phyloP scores from a whole-genome alignment of 2,888 invertebrate species.

The Lepidochrysops patricia region DNA sequence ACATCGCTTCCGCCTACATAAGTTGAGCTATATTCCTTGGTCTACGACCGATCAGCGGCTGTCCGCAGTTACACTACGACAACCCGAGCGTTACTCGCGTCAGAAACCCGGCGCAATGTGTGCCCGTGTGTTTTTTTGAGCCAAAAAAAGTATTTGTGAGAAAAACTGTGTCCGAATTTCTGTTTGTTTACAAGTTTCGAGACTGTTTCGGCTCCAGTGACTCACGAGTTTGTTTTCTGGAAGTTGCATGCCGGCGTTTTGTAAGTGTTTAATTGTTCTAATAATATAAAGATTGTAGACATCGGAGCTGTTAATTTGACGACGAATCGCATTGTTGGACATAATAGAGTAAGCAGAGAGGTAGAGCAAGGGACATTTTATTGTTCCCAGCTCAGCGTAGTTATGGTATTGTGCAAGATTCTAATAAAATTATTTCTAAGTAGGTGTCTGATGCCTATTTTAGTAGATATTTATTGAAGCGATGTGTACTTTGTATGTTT shows the following conservation, averaged over 20 bases:
- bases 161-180: constrained; percentile 20
- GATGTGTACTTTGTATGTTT: neutral
- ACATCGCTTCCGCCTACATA: constrained; percentile 25
- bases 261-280: constrained; percentile 28
- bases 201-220: constrained; percentile 16
- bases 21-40: constrained; percentile 21
- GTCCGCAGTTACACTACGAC: constrained; percentile 25
- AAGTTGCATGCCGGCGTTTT: constrained; percentile 22
- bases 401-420: neutral
- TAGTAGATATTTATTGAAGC: neutral
- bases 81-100: constrained; percentile 21
- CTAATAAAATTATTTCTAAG: neutral
- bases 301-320: neutral
- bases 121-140: constrained; percentile 24
- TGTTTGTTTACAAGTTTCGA: constrained; percentile 21
- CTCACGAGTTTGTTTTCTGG: constrained; percentile 19
- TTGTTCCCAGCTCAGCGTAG: neutral
- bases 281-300: constrained; percentile 14
- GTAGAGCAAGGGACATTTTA: neutral
- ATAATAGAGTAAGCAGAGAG: neutral
- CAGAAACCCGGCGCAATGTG: constrained; percentile 22
- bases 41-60: constrained; percentile 10
- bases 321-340: neutral
- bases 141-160: constrained; percentile 23
- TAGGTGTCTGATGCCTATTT: neutral